Evolutionary conservation across 2,888 invertebrate species (phyloP).

Genomic region (Mongoloraphidia duomilia): DNA sequence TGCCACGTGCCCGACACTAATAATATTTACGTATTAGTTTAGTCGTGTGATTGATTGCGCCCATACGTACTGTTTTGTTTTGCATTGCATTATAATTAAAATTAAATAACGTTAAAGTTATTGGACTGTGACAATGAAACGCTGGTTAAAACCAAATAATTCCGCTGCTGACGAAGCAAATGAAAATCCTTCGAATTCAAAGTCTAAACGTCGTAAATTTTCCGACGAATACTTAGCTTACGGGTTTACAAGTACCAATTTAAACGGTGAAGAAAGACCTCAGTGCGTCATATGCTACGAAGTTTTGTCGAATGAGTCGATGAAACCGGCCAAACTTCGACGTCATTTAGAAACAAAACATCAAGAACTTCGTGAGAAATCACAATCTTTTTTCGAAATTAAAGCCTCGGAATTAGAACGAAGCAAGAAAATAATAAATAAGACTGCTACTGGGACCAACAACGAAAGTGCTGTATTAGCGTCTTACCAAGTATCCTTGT

Average conservation of each 20-base stretch:
- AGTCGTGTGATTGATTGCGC: no score
- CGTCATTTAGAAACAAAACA: constrained; percentile 11
- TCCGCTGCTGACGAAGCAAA: no score
- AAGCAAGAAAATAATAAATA: constrained; percentile 8
- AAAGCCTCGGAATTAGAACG: constrained; percentile 9
- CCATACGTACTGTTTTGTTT: no score
- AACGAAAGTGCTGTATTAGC: neutral
- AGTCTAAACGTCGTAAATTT: no score
- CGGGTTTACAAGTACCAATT: constrained; percentile 14
- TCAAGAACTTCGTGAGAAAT: constrained; percentile 10
- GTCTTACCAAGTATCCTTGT: neutral
- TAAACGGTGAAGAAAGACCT: constrained; percentile 13
- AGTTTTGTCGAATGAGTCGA: constrained; percentile 11
- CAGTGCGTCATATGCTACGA: constrained; percentile 15
- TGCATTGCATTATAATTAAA: no score
- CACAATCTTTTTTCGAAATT: constrained; percentile 10
- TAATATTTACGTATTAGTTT: no score
- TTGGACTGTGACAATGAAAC: no score
- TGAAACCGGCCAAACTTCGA: constrained; percentile 11
- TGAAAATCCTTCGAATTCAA: no score
- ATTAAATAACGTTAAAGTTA: no score
- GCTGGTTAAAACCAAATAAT: no score
- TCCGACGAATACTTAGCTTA: constrained; percentile 11
- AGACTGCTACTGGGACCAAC: constrained; percentile 6
- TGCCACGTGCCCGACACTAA: no score